These are phyloP conservation scores for Capromys pilorides DNA, from an alignment of 2,797 vertebrate genomes.

Conservation along the genomic window DNA sequence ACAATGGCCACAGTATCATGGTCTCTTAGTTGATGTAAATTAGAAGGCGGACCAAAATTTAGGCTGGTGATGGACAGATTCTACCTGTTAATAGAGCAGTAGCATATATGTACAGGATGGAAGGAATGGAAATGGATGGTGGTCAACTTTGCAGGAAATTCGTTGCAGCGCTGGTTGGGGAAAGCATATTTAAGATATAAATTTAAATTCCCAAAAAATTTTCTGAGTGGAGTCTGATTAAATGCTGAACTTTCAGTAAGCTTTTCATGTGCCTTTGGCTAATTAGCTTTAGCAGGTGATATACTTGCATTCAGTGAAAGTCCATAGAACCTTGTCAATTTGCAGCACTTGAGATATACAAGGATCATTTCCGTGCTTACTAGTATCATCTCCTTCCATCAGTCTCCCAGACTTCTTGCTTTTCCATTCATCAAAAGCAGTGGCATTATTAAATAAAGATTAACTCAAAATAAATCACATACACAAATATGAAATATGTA, in stretches of 20 bases:
- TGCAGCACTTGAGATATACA: not conserved
- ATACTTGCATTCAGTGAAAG: not conserved
- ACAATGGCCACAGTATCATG: not conserved
- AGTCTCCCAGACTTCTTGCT: not conserved
- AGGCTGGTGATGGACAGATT: not conserved
- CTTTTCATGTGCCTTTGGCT: not conserved
- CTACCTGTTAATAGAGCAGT: not conserved
- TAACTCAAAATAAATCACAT: conserved; percentile 13
- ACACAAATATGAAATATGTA: conserved; percentile 3
- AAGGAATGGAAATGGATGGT: not conserved
- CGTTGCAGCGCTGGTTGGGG: not conserved
- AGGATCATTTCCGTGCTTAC: not conserved
- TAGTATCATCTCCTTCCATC: not conserved
- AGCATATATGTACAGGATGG: not conserved
- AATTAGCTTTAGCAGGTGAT: not conserved
- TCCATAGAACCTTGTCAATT: not conserved
- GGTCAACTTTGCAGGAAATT: not conserved
- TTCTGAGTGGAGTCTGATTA: conserved; percentile 37
- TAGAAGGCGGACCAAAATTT: not conserved
- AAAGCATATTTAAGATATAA: conserved; percentile 1
- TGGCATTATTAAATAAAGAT: conserved; percentile 10
- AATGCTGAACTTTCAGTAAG: not conserved
- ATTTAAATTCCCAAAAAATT: conserved; percentile 53
- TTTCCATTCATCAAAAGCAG: conserved; percentile 6
- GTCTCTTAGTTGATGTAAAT: conserved; percentile 35